These are phyloP conservation scores for Dolichomitus sp. DNA, from an alignment of 2,888 invertebrate genomes.

Conservation along the genomic window DNA sequence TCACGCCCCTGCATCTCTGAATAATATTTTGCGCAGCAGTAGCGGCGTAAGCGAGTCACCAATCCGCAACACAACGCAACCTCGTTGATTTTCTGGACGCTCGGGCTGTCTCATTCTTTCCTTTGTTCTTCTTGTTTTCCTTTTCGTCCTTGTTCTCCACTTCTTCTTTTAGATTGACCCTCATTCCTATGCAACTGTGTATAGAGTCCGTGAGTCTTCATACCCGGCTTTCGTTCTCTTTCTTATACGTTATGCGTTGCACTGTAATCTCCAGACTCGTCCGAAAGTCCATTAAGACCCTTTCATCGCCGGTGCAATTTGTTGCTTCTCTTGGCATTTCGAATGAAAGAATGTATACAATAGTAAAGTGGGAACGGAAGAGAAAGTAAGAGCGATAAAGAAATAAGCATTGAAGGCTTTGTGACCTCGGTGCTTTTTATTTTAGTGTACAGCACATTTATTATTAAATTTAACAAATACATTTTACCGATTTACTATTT, in stretches of 20 bases:
- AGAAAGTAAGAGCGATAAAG: background rate
- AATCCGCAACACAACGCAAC: conserved; percentile 28
- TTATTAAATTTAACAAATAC: background rate
- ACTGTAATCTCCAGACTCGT: conserved; percentile 62
- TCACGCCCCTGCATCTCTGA: conserved; percentile 60
- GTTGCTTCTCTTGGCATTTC: conserved; percentile 71
- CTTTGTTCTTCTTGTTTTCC: conserved; percentile 22
- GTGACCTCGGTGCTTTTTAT: background rate
- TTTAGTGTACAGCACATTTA: background rate
- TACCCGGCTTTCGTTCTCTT: conserved; percentile 14
- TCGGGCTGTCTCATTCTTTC: conserved; percentile 8
- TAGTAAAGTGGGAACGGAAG: conserved; percentile 5
- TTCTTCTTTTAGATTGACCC: conserved; percentile 60
- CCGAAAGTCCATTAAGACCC: conserved; percentile 75
- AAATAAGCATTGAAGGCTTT: conserved; percentile 1
- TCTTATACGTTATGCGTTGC: conserved; percentile 49
- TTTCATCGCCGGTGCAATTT: conserved; percentile 76
- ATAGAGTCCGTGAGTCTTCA: conserved; percentile 7
- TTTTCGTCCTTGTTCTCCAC: conserved; percentile 34
- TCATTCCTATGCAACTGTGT: conserved; percentile 13
- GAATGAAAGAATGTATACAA: conserved; percentile 49
- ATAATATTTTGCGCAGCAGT: conserved; percentile 76
- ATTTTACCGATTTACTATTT: background rate
- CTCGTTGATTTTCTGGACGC: conserved; percentile 37
- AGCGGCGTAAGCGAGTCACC: conserved; percentile 24